Base-by-base conservation (phyloP, 2,113 vertebrate species). In the Triplophysa dalaica region DNA sequence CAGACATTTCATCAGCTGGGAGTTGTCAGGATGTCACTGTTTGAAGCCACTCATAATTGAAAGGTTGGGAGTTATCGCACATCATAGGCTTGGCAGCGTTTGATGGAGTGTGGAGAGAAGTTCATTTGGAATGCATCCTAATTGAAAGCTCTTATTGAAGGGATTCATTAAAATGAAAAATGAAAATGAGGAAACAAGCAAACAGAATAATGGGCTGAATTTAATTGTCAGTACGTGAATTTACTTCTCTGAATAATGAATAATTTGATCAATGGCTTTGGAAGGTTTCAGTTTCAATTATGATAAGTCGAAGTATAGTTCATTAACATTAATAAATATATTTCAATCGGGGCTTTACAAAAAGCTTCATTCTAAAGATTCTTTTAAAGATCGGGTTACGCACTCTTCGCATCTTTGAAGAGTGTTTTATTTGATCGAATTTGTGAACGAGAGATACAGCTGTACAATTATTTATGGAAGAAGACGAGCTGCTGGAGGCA, bases 1-100 rank as follows among this genome's bases (percentile, higher is more conserved):
- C 56, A 70, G 43, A 63, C 43, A 63, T 65, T 62, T 63, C 72
- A 75, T 75, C 72, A 63, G 41, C 21, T 63, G 72, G 72, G 72
- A 63, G 38, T 63, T 63, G 58, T 75, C 72, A 62, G 70, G n/a
- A 73, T 73, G 54, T 63, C 58, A 45, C 72, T 0, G 72, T 41
- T 75, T 63, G 58, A 63, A 75, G 58, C 72, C 72, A 24, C 72
- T 75, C 41, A 75, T 75, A 75, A 63, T 75, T 75, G 45, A 75
- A 73, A 73, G 54, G 72, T 75, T 75, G 14, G 58, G 72, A 75
- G 41, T 63, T 63, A 62, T 62, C 22, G 4, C 72, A 63, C n/a
- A 69, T 63, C 61, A 43, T 2, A 33, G 41, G 14, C 54, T 68
- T 19, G 17, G 58, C 2, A 19, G 52, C 43, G 10, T 60, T 41